phyloP scores from a whole-genome alignment of 2,888 invertebrate genomes.

The Athetis lepigone region DNA sequence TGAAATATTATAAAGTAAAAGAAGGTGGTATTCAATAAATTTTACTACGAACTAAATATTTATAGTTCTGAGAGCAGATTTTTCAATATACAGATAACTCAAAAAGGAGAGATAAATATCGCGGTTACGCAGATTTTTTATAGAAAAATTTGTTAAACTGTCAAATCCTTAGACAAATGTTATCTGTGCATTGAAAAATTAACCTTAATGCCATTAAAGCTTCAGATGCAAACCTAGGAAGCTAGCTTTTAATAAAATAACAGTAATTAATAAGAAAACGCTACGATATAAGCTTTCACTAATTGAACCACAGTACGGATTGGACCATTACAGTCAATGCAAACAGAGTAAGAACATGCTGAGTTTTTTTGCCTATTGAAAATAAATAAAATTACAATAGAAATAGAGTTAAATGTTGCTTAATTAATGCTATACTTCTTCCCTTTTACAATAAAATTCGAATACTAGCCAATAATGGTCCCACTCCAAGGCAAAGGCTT shows the following conservation, averaged over 20 bases:
- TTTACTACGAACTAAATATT: not conserved
- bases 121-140: not conserved
- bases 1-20: not conserved
- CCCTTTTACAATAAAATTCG: too few relatives aligned
- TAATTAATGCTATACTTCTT: too few relatives aligned
- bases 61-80: not conserved
- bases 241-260: not conserved
- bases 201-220: conserved; percentile 1
- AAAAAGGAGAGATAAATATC: not conserved
- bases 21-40: conserved; percentile 11
- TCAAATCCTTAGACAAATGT: not conserved
- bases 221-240: not conserved
- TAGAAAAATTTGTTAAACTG: not conserved
- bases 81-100: not conserved
- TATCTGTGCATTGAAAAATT: not conserved
- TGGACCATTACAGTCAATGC: conserved; percentile 29
- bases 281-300: conserved; percentile 27
- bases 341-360: not conserved
- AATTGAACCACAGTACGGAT: conserved; percentile 23
- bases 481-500: too few relatives aligned
- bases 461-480: too few relatives aligned
- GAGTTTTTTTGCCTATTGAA: not conserved
- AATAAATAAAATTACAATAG: not conserved
- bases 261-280: not conserved
- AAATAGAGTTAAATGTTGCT: not conserved